Conservation (phyloP, 2,888 invertebrate species). For the Harpalus rufipes region DNA sequence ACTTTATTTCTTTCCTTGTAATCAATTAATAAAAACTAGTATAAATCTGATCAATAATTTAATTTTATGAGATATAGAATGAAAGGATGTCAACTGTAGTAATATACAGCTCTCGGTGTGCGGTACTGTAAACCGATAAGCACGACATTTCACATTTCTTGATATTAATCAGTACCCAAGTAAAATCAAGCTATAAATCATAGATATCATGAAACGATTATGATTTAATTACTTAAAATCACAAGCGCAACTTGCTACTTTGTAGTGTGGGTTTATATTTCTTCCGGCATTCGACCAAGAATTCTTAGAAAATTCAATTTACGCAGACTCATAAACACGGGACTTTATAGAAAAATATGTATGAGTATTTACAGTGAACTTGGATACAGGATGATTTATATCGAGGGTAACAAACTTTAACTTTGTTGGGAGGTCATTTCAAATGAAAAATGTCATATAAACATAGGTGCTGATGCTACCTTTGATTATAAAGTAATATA, state of each 20-base stretch:
- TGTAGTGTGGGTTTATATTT: background rate
- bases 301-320: too few species aligned
- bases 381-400: too few species aligned
- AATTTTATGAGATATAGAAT: background rate
- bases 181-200: background rate
- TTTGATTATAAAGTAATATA: too few species aligned
- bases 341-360: too few species aligned
- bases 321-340: too few species aligned
- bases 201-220: slow-evolving; percentile 3
- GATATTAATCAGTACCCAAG: slow-evolving; percentile 4
- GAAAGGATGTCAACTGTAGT: background rate
- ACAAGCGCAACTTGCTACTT: background rate
- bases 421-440: too few species aligned
- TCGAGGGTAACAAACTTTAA: too few species aligned
- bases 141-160: slow-evolving; percentile 1
- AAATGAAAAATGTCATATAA: too few species aligned
- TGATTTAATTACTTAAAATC: slow-evolving; percentile 3
- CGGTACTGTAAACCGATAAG: background rate
- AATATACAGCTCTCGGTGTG: slow-evolving; percentile 1
- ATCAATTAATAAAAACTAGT: too few species aligned
- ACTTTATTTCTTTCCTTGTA: too few species aligned
- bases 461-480: too few species aligned
- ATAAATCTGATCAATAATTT: background rate
- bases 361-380: too few species aligned
- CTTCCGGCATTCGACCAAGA: background rate